Evolutionary conservation across 1,140 invertebrate species (phyloP).

Genomic region (Drosophila seguyi): DNA sequence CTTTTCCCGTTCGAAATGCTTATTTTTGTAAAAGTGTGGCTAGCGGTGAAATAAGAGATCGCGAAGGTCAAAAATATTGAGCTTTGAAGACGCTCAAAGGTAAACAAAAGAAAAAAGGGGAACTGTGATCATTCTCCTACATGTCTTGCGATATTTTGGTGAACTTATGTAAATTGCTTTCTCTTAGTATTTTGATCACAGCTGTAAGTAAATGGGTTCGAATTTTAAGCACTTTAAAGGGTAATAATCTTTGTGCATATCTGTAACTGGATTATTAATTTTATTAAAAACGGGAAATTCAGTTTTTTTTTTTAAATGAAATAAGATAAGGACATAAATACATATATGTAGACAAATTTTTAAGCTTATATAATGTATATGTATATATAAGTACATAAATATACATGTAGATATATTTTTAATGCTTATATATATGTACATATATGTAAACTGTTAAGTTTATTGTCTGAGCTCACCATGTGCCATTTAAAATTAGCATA

Average conservation of each 20-base stretch:
- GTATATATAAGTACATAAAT: too few relatives aligned
- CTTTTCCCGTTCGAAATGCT: conserved; percentile 36
- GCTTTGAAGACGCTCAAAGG: conserved; percentile 9
- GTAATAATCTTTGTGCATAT: conserved; percentile 6
- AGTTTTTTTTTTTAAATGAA: too few relatives aligned
- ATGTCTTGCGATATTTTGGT: too few relatives aligned
- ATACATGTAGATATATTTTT: too few relatives aligned
- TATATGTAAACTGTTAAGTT: too few relatives aligned
- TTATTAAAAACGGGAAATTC: neutral
- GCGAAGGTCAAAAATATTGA: conserved; percentile 35
- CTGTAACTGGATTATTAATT: neutral
- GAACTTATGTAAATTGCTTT: neutral
- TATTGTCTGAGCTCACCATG: conserved; percentile 30
- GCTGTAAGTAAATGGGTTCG: neutral
- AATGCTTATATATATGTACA: neutral
- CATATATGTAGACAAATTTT: too few relatives aligned
- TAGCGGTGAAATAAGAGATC: conserved; percentile 27
- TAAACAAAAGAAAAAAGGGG: conserved; percentile 5
- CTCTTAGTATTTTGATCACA: neutral
- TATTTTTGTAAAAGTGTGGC: conserved; percentile 24
- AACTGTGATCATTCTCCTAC: neutral
- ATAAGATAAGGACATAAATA: too few relatives aligned
- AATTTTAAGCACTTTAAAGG: conserved; percentile 1
- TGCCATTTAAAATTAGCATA: conserved; percentile 35
- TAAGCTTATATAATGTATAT: too few relatives aligned